Conservation (phyloP, 2,888 invertebrate species). For the Orchesella flavescens region DNA sequence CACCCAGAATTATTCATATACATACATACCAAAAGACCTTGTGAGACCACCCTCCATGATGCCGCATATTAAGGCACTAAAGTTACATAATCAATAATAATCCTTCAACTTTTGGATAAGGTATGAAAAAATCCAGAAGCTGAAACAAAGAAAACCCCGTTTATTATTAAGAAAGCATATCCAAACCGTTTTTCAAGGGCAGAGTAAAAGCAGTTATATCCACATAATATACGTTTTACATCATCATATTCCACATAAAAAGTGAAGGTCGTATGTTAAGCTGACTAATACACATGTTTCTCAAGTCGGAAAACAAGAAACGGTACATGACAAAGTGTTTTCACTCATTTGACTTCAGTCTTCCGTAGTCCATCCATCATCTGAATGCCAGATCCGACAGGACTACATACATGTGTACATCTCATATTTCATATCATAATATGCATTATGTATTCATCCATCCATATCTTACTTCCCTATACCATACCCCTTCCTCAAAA, state of each 20-base stretch:
- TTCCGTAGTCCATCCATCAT: slow-evolving; percentile 42
- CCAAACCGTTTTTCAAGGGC: slow-evolving; percentile 1
- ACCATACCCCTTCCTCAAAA: slow-evolving; percentile 34
- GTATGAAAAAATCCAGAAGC: too few relatives aligned
- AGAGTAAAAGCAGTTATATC: too few relatives aligned
- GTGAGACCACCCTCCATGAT: not conserved
- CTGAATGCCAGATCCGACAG: slow-evolving; percentile 38
- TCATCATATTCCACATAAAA: slow-evolving; percentile 4
- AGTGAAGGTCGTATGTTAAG: slow-evolving; percentile 30
- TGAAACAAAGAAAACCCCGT: not conserved
- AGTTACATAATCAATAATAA: slow-evolving; percentile 3
- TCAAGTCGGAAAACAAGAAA: slow-evolving; percentile 1
- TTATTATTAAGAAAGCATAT: not conserved
- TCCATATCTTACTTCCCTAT: slow-evolving; percentile 29
- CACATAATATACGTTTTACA: not conserved
- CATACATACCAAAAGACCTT: not conserved
- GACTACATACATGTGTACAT: not conserved
- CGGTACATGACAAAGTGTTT: slow-evolving; percentile 41
- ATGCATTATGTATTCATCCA: too few relatives aligned
- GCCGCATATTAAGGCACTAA: not conserved
- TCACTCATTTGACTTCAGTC: slow-evolving; percentile 1
- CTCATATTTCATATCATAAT: too few relatives aligned
- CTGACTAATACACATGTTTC: slow-evolving; percentile 6
- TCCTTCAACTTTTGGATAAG: not conserved
- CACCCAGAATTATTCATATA: not conserved